Evolutionary conservation across 2,888 invertebrate genomes (phyloP), one percentile per base, ranked within the genome.

Genomic region (Eledone cirrhosa): DNA sequence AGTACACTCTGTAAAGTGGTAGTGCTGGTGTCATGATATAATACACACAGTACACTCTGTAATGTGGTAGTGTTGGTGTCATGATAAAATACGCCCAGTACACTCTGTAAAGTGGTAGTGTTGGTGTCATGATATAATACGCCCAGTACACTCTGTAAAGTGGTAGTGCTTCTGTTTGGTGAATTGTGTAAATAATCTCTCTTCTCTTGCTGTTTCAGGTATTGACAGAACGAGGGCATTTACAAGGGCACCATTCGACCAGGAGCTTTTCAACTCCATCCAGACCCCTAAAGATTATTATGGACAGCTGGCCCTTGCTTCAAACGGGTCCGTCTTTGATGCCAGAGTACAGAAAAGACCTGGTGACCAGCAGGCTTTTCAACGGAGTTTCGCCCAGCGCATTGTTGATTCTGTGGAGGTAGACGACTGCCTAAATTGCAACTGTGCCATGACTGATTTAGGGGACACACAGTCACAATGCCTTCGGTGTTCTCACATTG

Each of bases 221-320:
- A 92, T 97, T 83, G 97, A 97, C 91, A 94, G 69, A 7, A 53
- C 24, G 3, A 22, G 93, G 77, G 95, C 95, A 0, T 97, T 94
- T 88, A 95, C 96, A 0, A 95, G 94, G 88, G 95, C 95, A 84
- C 95, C 95, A 88, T 93, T 81, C 19, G 93, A 92, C 41, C 96
- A 96, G 0, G 95, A 96, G 90, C 90, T 92, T 0, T 94, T 93
- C 69, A 92, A 96, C 13, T 82, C 84, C 24, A 82, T 91, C 27
- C 83, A 85, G 13, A 81, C 88, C 79, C 87, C 89, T 13, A 81
- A 82, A 22, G 90, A 89, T 81, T 80, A 83, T 65, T 96, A 95
- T 90, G 92, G 93, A 53, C 93, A 93, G 80, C 93, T 94, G 84
- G 93, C 94, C 16, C 91, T 94, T 80, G 90, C 92, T 79, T 94